phyloP scores from a whole-genome alignment of 2,888 invertebrate genomes.

The Acronicta alni region DNA sequence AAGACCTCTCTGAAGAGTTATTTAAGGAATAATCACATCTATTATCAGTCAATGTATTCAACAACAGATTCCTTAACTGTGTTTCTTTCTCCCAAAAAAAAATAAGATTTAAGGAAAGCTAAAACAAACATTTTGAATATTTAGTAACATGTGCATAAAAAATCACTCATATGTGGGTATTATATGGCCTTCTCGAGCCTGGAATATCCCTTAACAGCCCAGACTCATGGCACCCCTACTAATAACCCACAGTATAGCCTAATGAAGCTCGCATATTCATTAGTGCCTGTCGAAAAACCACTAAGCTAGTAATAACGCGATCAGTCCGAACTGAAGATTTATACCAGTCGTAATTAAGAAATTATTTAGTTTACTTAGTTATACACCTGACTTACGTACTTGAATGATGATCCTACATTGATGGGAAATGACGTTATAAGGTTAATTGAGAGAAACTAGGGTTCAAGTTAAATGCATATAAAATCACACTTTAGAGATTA shows the following conservation, averaged over 20 bases:
- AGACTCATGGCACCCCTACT: conserved; percentile 15
- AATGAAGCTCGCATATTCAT: conserved; percentile 58
- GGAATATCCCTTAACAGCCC: conserved; percentile 10
- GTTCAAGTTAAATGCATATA: neutral
- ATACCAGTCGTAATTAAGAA: conserved; percentile 55
- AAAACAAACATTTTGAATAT: too few relatives aligned
- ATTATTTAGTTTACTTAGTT: conserved; percentile 42
- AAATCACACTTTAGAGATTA: neutral
- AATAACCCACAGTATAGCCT: conserved; percentile 44
- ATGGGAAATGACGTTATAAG: conserved; percentile 5
- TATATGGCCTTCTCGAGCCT: neutral
- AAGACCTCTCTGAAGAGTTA: too few relatives aligned
- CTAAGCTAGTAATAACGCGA: conserved; percentile 53
- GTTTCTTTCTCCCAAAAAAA: too few relatives aligned
- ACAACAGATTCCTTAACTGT: too few relatives aligned
- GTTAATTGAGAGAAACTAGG: conserved; percentile 2
- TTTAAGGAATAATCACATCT: too few relatives aligned
- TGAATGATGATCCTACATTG: conserved; percentile 33
- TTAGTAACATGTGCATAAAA: too few relatives aligned
- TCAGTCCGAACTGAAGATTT: conserved; percentile 48
- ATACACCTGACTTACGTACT: conserved; percentile 5
- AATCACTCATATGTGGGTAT: too few relatives aligned
- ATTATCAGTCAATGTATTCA: too few relatives aligned
- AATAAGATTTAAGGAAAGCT: too few relatives aligned
- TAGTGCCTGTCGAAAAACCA: conserved; percentile 56